Conservation (phyloP, 2,113 vertebrate genomes). For the Misgurnus anguillicaudatus region DNA sequence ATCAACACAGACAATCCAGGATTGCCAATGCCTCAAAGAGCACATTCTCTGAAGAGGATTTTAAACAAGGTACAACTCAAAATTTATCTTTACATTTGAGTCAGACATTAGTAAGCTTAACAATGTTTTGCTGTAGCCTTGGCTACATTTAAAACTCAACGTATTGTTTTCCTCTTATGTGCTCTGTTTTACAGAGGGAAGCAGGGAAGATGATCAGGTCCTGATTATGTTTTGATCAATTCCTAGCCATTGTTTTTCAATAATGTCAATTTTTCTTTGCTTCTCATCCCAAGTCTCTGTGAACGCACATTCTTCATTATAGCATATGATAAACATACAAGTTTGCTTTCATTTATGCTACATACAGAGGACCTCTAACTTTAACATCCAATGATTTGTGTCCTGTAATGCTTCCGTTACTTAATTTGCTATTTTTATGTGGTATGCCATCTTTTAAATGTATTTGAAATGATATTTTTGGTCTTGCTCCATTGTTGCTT, state of each 20-base stretch:
- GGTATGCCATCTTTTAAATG: constrained; percentile 10
- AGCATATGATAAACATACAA: not conserved
- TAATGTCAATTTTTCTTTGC: not conserved
- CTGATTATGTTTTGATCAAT: constrained; percentile 54
- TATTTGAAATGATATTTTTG: not conserved
- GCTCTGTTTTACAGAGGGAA: constrained; percentile 80
- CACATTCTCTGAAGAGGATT: constrained; percentile 81
- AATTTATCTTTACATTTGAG: not conserved
- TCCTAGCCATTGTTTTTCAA: constrained; percentile 5
- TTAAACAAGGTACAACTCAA: constrained; percentile 79
- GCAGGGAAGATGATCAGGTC: constrained; percentile 89
- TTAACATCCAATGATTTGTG: not conserved
- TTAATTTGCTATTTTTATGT: not conserved
- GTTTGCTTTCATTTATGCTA: not conserved
- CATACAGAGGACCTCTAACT: not conserved
- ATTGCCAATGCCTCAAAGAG: constrained; percentile 80
- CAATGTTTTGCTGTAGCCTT: not conserved
- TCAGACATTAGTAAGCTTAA: not conserved
- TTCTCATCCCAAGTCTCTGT: constrained; percentile 12
- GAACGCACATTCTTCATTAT: not conserved
- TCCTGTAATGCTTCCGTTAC: not conserved
- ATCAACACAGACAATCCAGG: constrained; percentile 81
- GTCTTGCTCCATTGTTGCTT: constrained; percentile 36
- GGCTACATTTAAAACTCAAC: not conserved
- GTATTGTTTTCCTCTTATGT: not conserved